Base-by-base conservation (phyloP, 2,888 invertebrate genomes). In the Sphaerolaimus hirsutus region DNA sequence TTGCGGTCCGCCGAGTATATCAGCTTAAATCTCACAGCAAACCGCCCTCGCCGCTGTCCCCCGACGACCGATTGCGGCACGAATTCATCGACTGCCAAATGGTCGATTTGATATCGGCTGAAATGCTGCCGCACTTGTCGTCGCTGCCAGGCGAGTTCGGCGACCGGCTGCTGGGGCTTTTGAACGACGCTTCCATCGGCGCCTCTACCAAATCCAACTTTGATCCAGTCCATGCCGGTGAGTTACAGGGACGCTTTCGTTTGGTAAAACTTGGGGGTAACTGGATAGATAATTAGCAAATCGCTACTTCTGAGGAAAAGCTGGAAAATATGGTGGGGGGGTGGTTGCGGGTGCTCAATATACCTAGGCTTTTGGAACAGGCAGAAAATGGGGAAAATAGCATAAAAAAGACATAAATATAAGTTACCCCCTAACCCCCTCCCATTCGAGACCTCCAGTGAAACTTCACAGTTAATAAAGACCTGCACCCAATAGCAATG, bases 171-270 rank as follows among this genome's bases (percentile, higher is more conserved):
- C 81, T 86, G 54, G 76, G 78, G 55, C 69, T 86, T 52, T 68
- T 84, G 47, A 81, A 84, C 65, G 76, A 78, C 59, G 84, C 83
- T 19, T 81, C 82, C 29, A 79, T 82, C 62, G 67, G 55, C 55
- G 57, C 62, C 57, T 32, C 21, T 19, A 48, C 48, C 5, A 21
- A 46, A 5, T 4, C 3, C 3, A 17, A 17, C 14, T 43, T 26
- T 27, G 46, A 10, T 29, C 29, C 29, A 29, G 10, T 5, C 37
- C 19, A 12, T 37, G 14, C 37, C 37, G n/a, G 7, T n/a, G 17
- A 3, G 22, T 23, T 23, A 4, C 22, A 40, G n/a, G n/a, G n/a
- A n/a, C n/a, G n/a, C n/a, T n/a, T n/a, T 12, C 22, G 40, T 7
- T 21, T 21, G 22, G 40, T n/a, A 2, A 7, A 7, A 29, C 29